Evolutionary conservation across 2,113 vertebrate species (phyloP).

Genomic region (Eublepharis macularius): DNA sequence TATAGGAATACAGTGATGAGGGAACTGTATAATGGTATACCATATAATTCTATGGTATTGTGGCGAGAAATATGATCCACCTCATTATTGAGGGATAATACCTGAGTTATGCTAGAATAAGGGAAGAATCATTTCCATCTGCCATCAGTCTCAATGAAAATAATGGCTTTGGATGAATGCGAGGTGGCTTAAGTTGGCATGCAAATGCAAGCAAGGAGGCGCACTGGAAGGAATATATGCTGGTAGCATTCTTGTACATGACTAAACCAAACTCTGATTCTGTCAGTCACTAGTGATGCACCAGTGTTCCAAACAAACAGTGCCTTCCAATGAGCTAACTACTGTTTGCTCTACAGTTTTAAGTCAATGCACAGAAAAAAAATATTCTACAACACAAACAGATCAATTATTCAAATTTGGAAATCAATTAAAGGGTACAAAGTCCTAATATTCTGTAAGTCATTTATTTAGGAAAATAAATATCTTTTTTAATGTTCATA

Average conservation of each 20-base stretch:
- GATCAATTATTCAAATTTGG: constrained; percentile 59
- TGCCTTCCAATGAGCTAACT: constrained; percentile 45
- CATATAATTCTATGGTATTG: constrained; percentile 25
- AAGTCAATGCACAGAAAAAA: constrained; percentile 62
- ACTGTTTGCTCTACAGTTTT: constrained; percentile 57
- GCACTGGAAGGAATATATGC: neutral
- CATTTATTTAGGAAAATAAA: constrained; percentile 62
- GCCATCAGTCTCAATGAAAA: constrained; percentile 47
- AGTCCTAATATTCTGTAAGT: constrained; percentile 47
- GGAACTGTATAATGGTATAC: neutral
- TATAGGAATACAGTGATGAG: neutral
- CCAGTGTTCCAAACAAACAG: neutral
- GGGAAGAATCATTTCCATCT: constrained; percentile 46
- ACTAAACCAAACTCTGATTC: constrained; percentile 17
- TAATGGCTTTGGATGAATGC: constrained; percentile 32
- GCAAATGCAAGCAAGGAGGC: constrained; percentile 21
- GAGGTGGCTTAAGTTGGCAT: constrained; percentile 24
- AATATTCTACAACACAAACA: constrained; percentile 56
- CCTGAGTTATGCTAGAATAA: constrained; percentile 24
- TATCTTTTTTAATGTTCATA: constrained; percentile 57
- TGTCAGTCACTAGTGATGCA: constrained; percentile 4
- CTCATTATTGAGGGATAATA: constrained; percentile 36
- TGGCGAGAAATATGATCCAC: constrained; percentile 37
- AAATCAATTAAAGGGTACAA: constrained; percentile 59
- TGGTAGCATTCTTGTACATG: neutral